Evolutionary conservation across 2,113 vertebrate species (phyloP).

Genomic region (Heterocephalus glaber): DNA sequence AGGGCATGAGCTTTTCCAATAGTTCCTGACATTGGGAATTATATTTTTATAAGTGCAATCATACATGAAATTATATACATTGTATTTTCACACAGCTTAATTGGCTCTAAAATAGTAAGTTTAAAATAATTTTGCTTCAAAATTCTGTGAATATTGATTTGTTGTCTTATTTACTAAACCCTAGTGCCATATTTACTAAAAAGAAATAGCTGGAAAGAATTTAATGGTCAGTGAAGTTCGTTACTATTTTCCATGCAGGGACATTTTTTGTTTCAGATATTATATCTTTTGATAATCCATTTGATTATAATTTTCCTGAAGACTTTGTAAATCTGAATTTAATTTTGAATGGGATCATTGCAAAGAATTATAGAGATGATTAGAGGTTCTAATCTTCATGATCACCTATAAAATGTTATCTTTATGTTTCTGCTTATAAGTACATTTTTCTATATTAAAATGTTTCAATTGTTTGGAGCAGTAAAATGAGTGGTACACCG

Average conservation of each 20-base stretch:
- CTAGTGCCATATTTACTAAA: too few relatives aligned
- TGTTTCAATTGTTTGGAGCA: not conserved
- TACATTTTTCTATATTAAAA: constrained; percentile 31
- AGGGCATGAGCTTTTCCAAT: not conserved
- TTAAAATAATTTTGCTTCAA: not conserved
- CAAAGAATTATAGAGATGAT: constrained; percentile 17
- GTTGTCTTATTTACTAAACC: too few relatives aligned
- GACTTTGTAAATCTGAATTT: constrained; percentile 41
- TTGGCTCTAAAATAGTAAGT: not conserved
- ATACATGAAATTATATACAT: constrained; percentile 24
- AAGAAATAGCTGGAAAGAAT: not conserved
- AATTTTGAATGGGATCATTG: constrained; percentile 22
- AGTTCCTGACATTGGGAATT: constrained; percentile 20
- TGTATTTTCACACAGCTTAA: not conserved
- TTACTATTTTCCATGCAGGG: too few relatives aligned
- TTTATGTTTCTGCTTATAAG: constrained; percentile 50
- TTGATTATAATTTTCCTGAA: constrained; percentile 53
- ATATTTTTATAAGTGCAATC: not conserved
- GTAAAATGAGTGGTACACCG: constrained; percentile 38
- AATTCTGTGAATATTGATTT: not conserved
- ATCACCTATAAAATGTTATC: not conserved
- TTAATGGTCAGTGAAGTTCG: not conserved
- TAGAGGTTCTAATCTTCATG: constrained; percentile 38
- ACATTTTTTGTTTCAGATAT: constrained; percentile 31
- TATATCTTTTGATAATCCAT: too few relatives aligned